Conservation (phyloP, 35 echinoderm and acorn worm species). For the Strongylocentrotus purpuratus region DNA sequence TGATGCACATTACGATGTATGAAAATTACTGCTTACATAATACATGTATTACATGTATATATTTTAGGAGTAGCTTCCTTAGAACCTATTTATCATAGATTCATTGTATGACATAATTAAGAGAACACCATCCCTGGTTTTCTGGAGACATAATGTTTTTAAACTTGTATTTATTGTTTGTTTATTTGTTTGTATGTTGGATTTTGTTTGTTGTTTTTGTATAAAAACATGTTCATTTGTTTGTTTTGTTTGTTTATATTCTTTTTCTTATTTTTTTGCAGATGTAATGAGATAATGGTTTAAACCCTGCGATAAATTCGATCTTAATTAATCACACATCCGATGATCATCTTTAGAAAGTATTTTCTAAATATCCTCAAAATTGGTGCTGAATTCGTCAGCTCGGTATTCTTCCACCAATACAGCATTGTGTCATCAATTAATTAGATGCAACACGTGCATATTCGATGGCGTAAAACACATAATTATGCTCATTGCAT, state of each 20-base stretch:
- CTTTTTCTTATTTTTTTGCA: not conserved
- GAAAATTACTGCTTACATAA: no score
- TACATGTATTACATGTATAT: no score
- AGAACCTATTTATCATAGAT: no score
- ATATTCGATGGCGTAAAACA: not conserved
- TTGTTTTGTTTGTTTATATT: not conserved
- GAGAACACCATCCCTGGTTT: no score
- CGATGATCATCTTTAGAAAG: not conserved
- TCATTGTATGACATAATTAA: no score
- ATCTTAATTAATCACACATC: not conserved
- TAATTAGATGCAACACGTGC: constrained; percentile 3
- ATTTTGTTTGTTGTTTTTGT: no score
- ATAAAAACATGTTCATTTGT: no score
- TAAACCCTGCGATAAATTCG: not conserved
- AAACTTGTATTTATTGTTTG: no score
- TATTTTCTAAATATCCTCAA: not conserved
- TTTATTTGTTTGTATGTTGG: no score
- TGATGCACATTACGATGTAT: no score
- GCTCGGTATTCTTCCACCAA: not conserved
- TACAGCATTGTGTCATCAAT: not conserved
- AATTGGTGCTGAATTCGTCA: not conserved
- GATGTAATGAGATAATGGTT: not conserved
- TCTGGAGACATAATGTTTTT: no score
- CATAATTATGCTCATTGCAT: not conserved
- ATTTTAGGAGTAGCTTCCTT: no score